phyloP scores from a whole-genome alignment of 2,797 vertebrate genomes.

The Micromesistius poutassou region DNA sequence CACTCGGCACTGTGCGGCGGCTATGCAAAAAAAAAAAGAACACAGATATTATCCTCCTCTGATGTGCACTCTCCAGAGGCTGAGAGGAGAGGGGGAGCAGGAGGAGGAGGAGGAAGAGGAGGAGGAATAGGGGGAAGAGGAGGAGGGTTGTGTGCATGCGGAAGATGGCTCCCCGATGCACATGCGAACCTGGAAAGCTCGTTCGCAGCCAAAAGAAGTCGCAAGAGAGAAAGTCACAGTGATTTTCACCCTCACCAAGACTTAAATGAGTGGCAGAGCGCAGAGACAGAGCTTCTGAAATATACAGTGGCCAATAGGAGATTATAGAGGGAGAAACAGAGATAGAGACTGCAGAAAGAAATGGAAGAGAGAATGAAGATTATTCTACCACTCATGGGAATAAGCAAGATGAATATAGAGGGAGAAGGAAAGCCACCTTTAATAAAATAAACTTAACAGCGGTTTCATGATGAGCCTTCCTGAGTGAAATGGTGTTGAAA shows the following conservation, averaged over 20 bases:
- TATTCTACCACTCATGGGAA: conserved; percentile 33
- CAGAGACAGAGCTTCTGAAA: conserved; percentile 54
- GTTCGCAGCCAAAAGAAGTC: not conserved
- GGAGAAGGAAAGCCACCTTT: conserved; percentile 8
- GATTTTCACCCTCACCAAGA: conserved; percentile 20
- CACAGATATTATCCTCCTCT: conserved; percentile 65
- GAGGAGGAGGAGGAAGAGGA: conserved; percentile 54
- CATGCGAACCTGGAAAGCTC: not conserved
- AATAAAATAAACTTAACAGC: not conserved
- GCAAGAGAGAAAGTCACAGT: not conserved
- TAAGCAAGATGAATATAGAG: conserved; percentile 27
- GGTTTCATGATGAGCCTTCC: not conserved
- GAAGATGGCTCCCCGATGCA: not conserved
- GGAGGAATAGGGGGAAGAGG: conserved; percentile 17
- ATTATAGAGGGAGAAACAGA: conserved; percentile 16
- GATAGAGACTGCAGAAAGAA: conserved; percentile 1
- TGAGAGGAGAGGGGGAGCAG: conserved; percentile 44
- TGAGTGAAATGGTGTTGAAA: not conserved
- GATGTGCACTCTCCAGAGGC: conserved; percentile 67
- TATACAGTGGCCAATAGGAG: conserved; percentile 27
- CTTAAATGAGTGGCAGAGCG: conserved; percentile 62
- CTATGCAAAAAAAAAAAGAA: conserved; percentile 61
- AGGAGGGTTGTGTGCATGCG: not conserved
- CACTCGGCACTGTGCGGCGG: conserved; percentile 49
- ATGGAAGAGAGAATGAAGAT: conserved; percentile 29